Conservation (phyloP, 64 coral and sea anemone species). For the Hydrozoanthus tunicans region DNA sequence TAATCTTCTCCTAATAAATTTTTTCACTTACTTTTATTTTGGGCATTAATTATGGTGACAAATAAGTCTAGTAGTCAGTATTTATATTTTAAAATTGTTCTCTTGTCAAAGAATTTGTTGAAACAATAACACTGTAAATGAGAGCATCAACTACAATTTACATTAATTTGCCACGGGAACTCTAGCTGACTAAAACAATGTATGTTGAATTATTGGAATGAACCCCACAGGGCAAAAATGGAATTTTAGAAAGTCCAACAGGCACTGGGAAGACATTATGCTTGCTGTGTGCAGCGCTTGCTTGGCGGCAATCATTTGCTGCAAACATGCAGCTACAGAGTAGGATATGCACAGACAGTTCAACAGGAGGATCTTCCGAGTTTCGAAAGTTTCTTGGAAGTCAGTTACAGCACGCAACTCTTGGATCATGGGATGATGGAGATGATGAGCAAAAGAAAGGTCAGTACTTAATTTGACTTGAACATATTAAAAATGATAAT, state of each 20-base stretch:
- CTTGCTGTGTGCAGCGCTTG: slow-evolving; percentile 89
- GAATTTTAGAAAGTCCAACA: slow-evolving; percentile 95
- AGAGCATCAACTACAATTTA: no score
- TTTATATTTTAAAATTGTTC: no score
- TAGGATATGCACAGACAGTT: slow-evolving; percentile 29
- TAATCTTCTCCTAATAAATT: no score
- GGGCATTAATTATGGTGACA: no score
- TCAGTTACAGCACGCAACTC: slow-evolving; percentile 59
- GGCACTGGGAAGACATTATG: slow-evolving; percentile 99
- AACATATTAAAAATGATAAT: no score
- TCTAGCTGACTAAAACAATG: neutral
- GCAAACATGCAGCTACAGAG: slow-evolving; percentile 83
- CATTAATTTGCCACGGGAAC: no score
- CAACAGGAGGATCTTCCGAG: slow-evolving; percentile 7
- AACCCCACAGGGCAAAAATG: slow-evolving; percentile 82
- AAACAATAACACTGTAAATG: no score
- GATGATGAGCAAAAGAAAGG: slow-evolving; percentile 19
- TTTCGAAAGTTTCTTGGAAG: slow-evolving; percentile 64
- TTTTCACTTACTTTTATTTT: no score
- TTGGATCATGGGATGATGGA: slow-evolving; percentile 33
- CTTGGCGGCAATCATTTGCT: slow-evolving; percentile 80
- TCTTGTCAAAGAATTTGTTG: no score
- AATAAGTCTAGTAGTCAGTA: no score
- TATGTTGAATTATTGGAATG: slow-evolving; percentile 20
- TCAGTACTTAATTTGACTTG: neutral